These are phyloP conservation scores for Gryllus longicercus DNA, from an alignment of 2,888 invertebrate species.

Conservation along the genomic window DNA sequence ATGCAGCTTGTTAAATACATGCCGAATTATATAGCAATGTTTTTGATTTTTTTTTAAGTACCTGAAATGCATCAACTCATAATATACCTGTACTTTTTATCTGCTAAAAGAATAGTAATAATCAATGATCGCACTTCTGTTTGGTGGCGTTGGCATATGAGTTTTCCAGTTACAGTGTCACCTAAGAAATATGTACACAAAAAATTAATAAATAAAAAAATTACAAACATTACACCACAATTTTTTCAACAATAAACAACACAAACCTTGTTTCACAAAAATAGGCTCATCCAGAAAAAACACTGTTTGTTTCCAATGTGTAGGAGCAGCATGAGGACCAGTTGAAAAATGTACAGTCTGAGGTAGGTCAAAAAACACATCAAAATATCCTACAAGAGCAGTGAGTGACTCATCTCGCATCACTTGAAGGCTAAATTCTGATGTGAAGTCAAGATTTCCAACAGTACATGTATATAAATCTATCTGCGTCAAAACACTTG, in stretches of 20 bases:
- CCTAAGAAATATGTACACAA: conserved; percentile 49
- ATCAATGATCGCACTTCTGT: conserved; percentile 72
- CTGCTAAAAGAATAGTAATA: conserved; percentile 60
- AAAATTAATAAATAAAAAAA: conserved; percentile 18
- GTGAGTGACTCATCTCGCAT: conserved; percentile 66
- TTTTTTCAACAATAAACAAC: not conserved
- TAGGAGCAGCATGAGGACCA: conserved; percentile 67
- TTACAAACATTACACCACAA: not conserved
- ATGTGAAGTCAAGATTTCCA: conserved; percentile 67
- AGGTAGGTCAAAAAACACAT: conserved; percentile 75
- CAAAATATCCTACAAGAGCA: conserved; percentile 87
- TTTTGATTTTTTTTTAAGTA: not conserved
- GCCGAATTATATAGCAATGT: too few species aligned
- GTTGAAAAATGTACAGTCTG: conserved; percentile 70
- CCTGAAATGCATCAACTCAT: conserved; percentile 56
- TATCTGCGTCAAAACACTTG: conserved; percentile 64
- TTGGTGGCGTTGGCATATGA: conserved; percentile 69
- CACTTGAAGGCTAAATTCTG: conserved; percentile 65
- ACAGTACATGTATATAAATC: conserved; percentile 72
- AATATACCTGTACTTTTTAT: conserved; percentile 60
- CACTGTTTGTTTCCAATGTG: conserved; percentile 95
- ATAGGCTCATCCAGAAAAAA: conserved; percentile 77
- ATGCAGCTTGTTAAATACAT: too few species aligned
- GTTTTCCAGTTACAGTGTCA: conserved; percentile 59
- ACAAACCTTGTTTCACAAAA: conserved; percentile 61